Conservation (phyloP, 2,888 invertebrate genomes). For the Sceliomorpha sp. region DNA sequence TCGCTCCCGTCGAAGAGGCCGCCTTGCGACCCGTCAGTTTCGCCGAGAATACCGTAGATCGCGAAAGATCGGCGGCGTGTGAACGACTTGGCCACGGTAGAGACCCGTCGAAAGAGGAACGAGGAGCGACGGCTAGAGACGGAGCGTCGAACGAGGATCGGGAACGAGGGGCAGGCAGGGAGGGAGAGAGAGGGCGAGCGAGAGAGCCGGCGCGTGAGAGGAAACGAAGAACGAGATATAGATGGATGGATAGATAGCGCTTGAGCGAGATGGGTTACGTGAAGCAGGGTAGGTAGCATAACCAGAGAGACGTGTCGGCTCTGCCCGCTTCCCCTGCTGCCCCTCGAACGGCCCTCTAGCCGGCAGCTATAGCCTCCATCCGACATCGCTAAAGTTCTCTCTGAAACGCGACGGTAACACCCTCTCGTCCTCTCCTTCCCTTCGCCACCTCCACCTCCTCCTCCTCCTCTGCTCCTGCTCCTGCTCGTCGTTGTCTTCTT, state of each 20-base stretch:
- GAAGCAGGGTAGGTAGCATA: conserved; percentile 69
- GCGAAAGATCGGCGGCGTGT: conserved; percentile 49
- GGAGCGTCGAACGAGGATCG: conserved; percentile 70
- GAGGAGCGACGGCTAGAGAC: conserved; percentile 11
- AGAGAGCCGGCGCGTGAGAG: too few relatives aligned
- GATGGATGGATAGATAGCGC: conserved; percentile 59
- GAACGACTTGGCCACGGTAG: conserved; percentile 41
- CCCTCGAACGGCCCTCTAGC: conserved; percentile 57
- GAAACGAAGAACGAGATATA: too few relatives aligned
- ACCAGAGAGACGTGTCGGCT: conserved; percentile 74
- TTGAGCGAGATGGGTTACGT: conserved; percentile 47
- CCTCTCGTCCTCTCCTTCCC: conserved; percentile 56
- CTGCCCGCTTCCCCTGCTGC: conserved; percentile 54
- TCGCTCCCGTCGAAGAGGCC: too few relatives aligned
- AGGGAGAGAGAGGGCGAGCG: conserved; percentile 57
- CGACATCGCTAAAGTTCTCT: conserved; percentile 72
- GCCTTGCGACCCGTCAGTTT: conserved; percentile 39
- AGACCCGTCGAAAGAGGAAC: conserved; percentile 26
- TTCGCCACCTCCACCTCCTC: too few relatives aligned
- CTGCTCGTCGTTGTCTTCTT: too few relatives aligned
- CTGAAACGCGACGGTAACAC: conserved; percentile 76
- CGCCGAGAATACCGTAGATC: conserved; percentile 42
- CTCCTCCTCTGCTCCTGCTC: conserved; percentile 31
- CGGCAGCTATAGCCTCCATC: conserved; percentile 65
- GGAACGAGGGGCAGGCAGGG: conserved; percentile 63